A percentile compares a stretch with the other conserved stretches of the same genome.
Evolutionary conservation across 2,797 vertebrate genomes (phyloP).

Genomic region (Leucoraja ocellata): DNA sequence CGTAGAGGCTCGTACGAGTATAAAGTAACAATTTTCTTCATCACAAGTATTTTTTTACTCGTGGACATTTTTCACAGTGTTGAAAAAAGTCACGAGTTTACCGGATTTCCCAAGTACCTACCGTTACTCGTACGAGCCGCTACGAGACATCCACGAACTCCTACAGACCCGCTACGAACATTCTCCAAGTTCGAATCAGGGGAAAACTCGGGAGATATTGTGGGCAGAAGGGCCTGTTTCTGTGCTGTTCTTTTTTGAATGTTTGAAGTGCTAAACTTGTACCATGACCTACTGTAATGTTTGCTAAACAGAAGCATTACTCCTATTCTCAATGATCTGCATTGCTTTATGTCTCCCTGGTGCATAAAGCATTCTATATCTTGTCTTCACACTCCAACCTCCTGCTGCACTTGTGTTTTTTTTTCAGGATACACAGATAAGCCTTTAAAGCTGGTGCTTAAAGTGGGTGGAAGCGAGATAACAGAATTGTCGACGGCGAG

Average conservation of each 20-base stretch:
- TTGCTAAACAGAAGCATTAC: neutral
- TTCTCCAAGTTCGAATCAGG: no score
- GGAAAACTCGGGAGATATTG: no score
- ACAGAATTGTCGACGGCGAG: conserved; percentile 80
- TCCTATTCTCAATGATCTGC: neutral
- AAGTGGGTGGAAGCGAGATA: conserved; percentile 88
- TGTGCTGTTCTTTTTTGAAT: neutral
- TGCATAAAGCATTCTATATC: neutral
- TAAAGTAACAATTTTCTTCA: no score
- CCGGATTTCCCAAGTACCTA: no score
- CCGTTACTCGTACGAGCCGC: no score
- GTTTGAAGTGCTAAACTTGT: neutral
- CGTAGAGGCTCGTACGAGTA: no score
- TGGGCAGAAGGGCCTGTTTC: no score
- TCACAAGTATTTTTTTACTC: no score
- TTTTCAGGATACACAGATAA: conserved; percentile 77
- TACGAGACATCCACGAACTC: no score
- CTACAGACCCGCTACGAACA: no score
- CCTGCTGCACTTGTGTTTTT: neutral
- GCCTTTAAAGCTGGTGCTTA: conserved; percentile 87
- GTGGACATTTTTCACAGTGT: no score
- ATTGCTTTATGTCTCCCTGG: neutral
- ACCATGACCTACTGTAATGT: neutral
- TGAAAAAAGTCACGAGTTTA: no score
- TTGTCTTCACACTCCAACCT: neutral